Evolutionary conservation across 2,113 vertebrate species (phyloP).

Genomic region (Sphyrna mokarran): DNA sequence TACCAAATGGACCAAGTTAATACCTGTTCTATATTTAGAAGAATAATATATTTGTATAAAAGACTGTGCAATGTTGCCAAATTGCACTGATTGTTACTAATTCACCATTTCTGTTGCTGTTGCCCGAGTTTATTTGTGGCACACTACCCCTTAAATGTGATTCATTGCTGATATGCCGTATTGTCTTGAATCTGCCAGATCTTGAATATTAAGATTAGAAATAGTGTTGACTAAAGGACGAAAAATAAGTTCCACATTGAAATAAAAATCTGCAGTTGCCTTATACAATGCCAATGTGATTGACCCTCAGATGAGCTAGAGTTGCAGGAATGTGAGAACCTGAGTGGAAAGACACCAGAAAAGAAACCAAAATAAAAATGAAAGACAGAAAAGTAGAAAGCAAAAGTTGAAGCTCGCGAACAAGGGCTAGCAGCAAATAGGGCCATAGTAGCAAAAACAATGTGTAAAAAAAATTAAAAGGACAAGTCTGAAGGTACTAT

Average conservation of each 20-base stretch:
- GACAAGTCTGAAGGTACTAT: too few relatives aligned
- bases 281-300: background rate
- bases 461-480: too few relatives aligned
- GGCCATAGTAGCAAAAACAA: too few relatives aligned
- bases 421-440: too few relatives aligned
- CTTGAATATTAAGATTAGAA: background rate
- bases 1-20: background rate
- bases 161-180: background rate
- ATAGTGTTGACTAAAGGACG: background rate
- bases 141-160: background rate
- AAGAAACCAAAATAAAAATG: too few relatives aligned
- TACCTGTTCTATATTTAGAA: background rate
- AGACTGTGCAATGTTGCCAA: background rate
- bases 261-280: background rate
- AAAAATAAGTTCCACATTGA: background rate
- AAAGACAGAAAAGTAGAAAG: too few relatives aligned
- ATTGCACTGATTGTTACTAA: background rate
- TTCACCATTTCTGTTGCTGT: background rate
- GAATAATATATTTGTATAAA: background rate
- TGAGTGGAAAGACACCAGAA: too few relatives aligned
- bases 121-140: background rate
- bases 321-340: too few relatives aligned
- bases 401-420: too few relatives aligned
- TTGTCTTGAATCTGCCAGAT: background rate
- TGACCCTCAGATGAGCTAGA: background rate